Evolutionary conservation across 2,888 invertebrate species (phyloP), one percentile per base, ranked within the genome.

Genomic region (Drosophila anomelani): DNA sequence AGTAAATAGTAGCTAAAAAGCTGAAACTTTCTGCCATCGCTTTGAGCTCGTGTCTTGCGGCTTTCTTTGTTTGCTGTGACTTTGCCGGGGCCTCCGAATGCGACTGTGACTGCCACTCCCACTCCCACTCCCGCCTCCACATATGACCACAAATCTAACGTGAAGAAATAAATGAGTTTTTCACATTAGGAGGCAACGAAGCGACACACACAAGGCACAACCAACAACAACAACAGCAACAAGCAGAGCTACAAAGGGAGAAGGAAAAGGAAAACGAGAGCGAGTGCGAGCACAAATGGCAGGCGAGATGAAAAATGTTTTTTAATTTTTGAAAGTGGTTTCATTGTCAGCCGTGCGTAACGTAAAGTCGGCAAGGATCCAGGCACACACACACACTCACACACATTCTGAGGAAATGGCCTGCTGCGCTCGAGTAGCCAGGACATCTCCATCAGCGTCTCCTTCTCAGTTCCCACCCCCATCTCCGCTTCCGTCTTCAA

Each of bases 291-390:
- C 77, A 75, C 76, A 85, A 84, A 85, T 85, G 83, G 83, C 78
- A 85, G 75, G 76, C 85, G 76, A 82, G 87, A 90, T 91, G 89
- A 90, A 88, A 90, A 91, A 91, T 90, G 90, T 87, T 90, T 90
- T 90, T 91, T 91, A 91, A 91, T 91, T 91, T 91, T 90, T 90
- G 84, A 90, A 90, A 91, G 90, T 91, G 90, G 90, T 91, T 90
- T 86, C 79, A 90, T 91, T 91, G 90, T 90, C 88, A 91, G 81
- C 82, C 90, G 89, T 90, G 90, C 91, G 91, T 90, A 89, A 89
- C 87, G 76, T 77, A 76, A 77, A 80, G 73, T 79, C 84, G 76
- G 80, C 87, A 88, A 88, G 87, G 78, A 84, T 84, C 73, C 67
- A 72, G 58, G 60, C 60, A 26, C 46, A 39, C 47, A 51, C 54